Evolutionary conservation across 2,113 vertebrate genomes (phyloP), one percentile per base, ranked within the genome.

Genomic region (Nesoenas mayeri): DNA sequence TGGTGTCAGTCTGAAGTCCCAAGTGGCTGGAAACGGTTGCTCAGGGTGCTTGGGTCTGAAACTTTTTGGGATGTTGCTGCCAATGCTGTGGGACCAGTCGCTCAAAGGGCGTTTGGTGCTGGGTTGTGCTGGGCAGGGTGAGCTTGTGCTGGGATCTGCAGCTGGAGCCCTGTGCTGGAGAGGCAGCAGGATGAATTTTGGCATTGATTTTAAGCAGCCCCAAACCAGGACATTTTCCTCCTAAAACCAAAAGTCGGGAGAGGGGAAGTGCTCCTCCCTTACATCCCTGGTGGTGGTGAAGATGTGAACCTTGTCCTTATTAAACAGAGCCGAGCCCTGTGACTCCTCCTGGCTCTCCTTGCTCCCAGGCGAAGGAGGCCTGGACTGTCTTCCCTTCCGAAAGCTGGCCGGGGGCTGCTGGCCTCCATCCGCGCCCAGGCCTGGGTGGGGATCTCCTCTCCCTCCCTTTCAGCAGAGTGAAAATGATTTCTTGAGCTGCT

Each of bases 391-490:
- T 77, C 19, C 56, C 2, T 34, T 0, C 31, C 0, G 0, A 72
- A 65, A 29, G 17, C 85, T 85, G 67, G 3, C 64, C 1, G 14
- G 61, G 29, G 56, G 29, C 64, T 64, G 51, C 65, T 88, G 80
- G 57, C 78, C 11, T 1, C 42, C 11, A 15, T 60, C 36, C 0
- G 0, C 8, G 3, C n/a, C 29, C 81, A 64, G n/a, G 79, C 71
- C 54, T 94, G 89, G 79, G 42, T 15, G 42, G 77, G 29, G 53
- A 89, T 88, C 69, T 91, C 47, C 47, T 83, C 51, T 86, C 51
- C 56, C 53, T 84, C 79, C 83, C 64, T 93, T 93, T 47, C 47
- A 78, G 56, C 56, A 74, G 61, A 87, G 62, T 19, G 53, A 80
- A 57, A 65, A 70, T 36, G 50, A 78, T 86, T 92, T 62, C 34